Conservation (phyloP, 2,797 vertebrate species). For the Melopsittacus undulatus region DNA sequence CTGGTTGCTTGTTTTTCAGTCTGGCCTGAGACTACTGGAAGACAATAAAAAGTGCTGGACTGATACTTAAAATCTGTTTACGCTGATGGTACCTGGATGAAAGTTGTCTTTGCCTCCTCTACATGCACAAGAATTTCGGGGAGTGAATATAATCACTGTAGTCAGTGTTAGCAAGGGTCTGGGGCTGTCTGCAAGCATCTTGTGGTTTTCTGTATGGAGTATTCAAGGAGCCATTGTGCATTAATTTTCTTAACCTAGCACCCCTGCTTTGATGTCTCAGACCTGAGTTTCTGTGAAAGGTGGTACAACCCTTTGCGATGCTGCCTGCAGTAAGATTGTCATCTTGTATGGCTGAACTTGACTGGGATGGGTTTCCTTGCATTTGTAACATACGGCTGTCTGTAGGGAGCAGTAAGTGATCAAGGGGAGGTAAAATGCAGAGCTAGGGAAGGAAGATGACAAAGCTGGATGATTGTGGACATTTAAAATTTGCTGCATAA, state of each 20-base stretch:
- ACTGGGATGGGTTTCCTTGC: not conserved
- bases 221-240: not conserved
- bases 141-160: not conserved
- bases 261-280: not conserved
- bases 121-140: not conserved
- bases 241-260: not conserved
- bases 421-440: not conserved
- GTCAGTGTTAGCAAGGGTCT: not conserved
- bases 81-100: not conserved
- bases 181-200: not conserved
- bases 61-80: not conserved
- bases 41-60: not conserved
- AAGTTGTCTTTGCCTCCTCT: not conserved
- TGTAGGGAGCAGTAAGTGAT: not conserved
- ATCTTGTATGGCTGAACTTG: not conserved
- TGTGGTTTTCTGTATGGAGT: not conserved
- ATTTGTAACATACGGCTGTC: not conserved
- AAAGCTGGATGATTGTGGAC: not conserved
- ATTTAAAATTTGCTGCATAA: not conserved
- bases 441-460: not conserved
- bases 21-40: not conserved
- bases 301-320: not conserved
- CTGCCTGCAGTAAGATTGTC: fast-evolving
- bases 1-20: not conserved
- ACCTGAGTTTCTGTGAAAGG: not conserved